phyloP scores from a whole-genome alignment of 1,140 invertebrate genomes.

The Ceratosolen fusciceps region DNA sequence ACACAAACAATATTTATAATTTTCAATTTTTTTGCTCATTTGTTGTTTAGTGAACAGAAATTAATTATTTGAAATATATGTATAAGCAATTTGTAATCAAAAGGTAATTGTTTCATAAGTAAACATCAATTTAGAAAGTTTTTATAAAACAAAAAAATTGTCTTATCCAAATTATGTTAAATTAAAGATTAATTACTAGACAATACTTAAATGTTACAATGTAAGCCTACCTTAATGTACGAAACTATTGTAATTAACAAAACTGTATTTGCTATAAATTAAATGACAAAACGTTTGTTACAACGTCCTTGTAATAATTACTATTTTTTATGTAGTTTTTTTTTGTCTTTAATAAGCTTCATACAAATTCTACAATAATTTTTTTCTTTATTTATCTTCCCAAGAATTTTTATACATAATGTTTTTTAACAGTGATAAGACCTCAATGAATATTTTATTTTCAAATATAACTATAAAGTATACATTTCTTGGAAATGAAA shows the following conservation, averaged over 20 bases:
- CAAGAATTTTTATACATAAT: slow-evolving; percentile 34
- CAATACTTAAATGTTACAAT: slow-evolving; percentile 11
- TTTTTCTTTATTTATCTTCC: slow-evolving; percentile 48
- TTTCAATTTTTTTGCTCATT: background rate
- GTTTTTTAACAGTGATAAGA: slow-evolving; percentile 28
- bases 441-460: slow-evolving; percentile 33
- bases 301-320: slow-evolving; percentile 19
- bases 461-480: slow-evolving; percentile 30
- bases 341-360: slow-evolving; percentile 24
- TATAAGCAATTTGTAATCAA: too few relatives aligned
- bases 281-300: slow-evolving; percentile 19
- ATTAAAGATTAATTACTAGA: slow-evolving; percentile 12
- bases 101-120: too few relatives aligned
- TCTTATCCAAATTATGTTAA: too few relatives aligned
- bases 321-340: slow-evolving; percentile 26
- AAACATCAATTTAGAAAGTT: too few relatives aligned
- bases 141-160: too few relatives aligned
- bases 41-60: too few relatives aligned
- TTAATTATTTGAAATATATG: too few relatives aligned
- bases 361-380: slow-evolving; percentile 33
- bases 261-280: slow-evolving; percentile 23
- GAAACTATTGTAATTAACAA: slow-evolving; percentile 27
- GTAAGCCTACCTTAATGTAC: slow-evolving; percentile 43
- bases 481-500: background rate
- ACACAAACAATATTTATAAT: background rate